Conservation (phyloP, 2,797 vertebrate species). For the Lacerta agilis region DNA sequence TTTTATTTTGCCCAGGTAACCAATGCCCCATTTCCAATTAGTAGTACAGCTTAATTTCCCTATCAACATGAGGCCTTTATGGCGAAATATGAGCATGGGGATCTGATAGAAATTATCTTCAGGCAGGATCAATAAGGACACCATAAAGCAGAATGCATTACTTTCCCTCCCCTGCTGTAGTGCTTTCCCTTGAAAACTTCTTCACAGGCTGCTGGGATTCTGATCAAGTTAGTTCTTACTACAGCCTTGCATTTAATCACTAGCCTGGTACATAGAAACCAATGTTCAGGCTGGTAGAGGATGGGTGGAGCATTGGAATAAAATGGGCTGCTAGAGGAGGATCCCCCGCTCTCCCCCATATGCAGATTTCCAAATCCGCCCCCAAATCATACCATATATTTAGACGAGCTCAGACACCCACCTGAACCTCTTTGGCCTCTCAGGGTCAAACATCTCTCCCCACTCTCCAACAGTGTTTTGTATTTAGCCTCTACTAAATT, state of each 20-base stretch:
- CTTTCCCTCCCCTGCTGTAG: not conserved
- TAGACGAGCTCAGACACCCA: not conserved
- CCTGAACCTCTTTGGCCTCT: not conserved
- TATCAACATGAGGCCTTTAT: not conserved
- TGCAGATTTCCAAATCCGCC: not conserved
- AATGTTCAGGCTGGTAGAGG: too few relatives aligned
- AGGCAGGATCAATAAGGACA: not conserved
- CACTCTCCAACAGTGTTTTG: not conserved
- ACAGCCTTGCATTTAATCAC: not conserved
- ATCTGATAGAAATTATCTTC: not conserved
- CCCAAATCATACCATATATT: not conserved
- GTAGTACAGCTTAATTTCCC: conserved; percentile 16
- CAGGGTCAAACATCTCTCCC: not conserved
- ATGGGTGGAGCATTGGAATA: too few relatives aligned
- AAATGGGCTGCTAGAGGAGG: too few relatives aligned
- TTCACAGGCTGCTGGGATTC: not conserved
- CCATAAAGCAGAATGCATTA: not conserved
- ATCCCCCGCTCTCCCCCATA: too few relatives aligned
- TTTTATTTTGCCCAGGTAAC: conserved; percentile 31
- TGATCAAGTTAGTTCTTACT: too few relatives aligned
- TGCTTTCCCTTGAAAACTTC: not conserved
- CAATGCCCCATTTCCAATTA: not conserved
- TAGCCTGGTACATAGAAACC: not conserved
- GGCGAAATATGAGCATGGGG: not conserved
- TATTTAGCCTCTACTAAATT: too few relatives aligned